phyloP scores from a whole-genome alignment of 2,888 invertebrate genomes.

The Drosophila glabriapex region DNA sequence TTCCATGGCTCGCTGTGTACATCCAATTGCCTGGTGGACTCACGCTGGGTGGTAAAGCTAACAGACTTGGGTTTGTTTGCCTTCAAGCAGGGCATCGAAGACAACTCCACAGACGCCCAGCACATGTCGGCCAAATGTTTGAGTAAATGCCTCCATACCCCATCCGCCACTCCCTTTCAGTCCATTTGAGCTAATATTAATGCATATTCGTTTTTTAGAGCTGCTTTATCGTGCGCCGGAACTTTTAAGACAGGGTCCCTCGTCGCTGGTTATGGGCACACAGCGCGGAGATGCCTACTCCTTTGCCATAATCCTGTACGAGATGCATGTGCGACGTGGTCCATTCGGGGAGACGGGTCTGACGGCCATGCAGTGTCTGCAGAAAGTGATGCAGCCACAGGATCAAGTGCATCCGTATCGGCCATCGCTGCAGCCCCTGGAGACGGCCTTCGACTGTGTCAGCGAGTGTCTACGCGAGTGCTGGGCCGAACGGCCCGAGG shows the following conservation, averaged over 20 bases:
- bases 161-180: neutral
- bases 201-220: slow-evolving; percentile 85
- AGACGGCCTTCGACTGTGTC: slow-evolving; percentile 94
- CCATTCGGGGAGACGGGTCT: slow-evolving; percentile 92
- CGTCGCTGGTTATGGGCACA: slow-evolving; percentile 86
- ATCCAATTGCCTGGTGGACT: slow-evolving; percentile 97
- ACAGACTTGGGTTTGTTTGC: slow-evolving; percentile 96
- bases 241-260: slow-evolving; percentile 87
- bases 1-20: slow-evolving; percentile 95
- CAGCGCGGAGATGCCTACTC: slow-evolving; percentile 94
- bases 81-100: slow-evolving; percentile 91
- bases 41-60: slow-evolving; percentile 97
- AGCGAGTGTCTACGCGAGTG: slow-evolving; percentile 94
- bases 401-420: slow-evolving; percentile 82
- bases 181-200: neutral
- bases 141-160: slow-evolving; percentile 86
- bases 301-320: slow-evolving; percentile 95
- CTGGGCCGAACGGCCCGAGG: slow-evolving; percentile 93
- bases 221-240: slow-evolving; percentile 94
- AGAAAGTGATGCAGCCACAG: slow-evolving; percentile 84
- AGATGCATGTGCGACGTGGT: slow-evolving; percentile 93
- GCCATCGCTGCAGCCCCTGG: slow-evolving; percentile 92
- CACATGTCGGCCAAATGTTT: slow-evolving; percentile 88
- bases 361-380: slow-evolving; percentile 88
- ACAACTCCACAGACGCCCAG: slow-evolving; percentile 88